Evolutionary conservation across 2,888 invertebrate genomes (phyloP), one percentile per base, ranked within the genome.

Genomic region (Chloromyia formosa): DNA sequence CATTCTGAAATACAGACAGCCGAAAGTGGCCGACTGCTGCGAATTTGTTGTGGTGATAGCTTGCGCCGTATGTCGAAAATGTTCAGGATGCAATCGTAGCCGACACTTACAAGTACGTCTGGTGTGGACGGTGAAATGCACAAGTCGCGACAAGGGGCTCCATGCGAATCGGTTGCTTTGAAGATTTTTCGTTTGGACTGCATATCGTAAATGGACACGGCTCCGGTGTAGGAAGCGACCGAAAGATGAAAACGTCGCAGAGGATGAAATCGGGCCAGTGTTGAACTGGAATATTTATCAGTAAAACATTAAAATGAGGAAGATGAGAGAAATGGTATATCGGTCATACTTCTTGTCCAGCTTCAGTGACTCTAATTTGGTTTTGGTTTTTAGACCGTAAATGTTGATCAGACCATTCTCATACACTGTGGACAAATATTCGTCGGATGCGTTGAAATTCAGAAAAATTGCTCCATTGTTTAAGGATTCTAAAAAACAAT

Each of bases 381-480:
- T 81, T 72, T 80, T 82, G 1, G 85, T 84, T 73, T 82, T 83
- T 1, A 81, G 81, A 12, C 85, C 84, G 76, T 81, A 84, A 3
- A 85, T 79, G 61, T 82, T 84, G 3, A 85, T 82, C 23, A 77
- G 75, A 9, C 85, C 85, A 76, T 80, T 82, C 74, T 85, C 85
- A 45, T 82, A 81, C 5, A 85, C 84, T 0, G 83, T 82, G 0
- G 84, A 81, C 62, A 85, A 80, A 68, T 84, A 84, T 73, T 84
- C 85, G 78, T 85, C 84, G 0, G 83, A 82, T 7, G 81, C 80
- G 77, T 83, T 85, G 68, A 82, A 85, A 75, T 85, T 85, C 75
- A 85, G 77, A 75, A 79, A 82, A 18, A 84, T 77, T 1, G 85
- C 84, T 3, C 83, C 80, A 71, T 81, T 81, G 1, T 81, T 80